Evolutionary conservation across 2,113 vertebrate genomes (phyloP).

Genomic region (Rana temporaria): DNA sequence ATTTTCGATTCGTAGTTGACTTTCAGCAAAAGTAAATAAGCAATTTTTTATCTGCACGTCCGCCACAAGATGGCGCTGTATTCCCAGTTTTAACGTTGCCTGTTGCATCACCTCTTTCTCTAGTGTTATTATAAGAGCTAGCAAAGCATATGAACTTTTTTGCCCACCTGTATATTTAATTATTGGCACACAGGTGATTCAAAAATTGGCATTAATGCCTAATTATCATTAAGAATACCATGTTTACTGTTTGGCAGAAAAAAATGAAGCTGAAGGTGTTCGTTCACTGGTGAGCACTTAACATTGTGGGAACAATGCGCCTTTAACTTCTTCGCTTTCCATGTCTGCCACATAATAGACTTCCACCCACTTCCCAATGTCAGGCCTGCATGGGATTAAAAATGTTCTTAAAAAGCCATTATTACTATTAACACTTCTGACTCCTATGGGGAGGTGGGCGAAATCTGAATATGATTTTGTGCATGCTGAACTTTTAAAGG

Average conservation of each 20-base stretch:
- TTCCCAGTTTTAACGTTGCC: not conserved
- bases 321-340: slow-evolving; percentile 27
- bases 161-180: not conserved
- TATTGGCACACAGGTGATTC: not conserved
- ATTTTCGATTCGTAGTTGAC: no score
- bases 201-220: not conserved
- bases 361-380: slow-evolving; percentile 39
- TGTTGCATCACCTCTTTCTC: not conserved
- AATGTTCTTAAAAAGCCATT: slow-evolving; percentile 36
- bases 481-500: slow-evolving; percentile 16
- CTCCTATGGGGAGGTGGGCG: slow-evolving; percentile 32
- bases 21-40: no score
- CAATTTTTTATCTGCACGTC: no score
- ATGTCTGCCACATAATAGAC: slow-evolving; percentile 20
- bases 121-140: not conserved
- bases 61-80: slow-evolving; percentile 33
- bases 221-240: not conserved
- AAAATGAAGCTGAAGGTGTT: not conserved
- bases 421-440: slow-evolving; percentile 44
- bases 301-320: not conserved
- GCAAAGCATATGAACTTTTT: not conserved
- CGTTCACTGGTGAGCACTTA: not conserved
- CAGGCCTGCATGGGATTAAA: slow-evolving; percentile 42
- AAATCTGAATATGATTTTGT: slow-evolving; percentile 34
- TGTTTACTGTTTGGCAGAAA: not conserved